These are phyloP conservation scores for Trachemys scripta DNA, from an alignment of 2,113 vertebrate genomes.

Conservation along the genomic window DNA sequence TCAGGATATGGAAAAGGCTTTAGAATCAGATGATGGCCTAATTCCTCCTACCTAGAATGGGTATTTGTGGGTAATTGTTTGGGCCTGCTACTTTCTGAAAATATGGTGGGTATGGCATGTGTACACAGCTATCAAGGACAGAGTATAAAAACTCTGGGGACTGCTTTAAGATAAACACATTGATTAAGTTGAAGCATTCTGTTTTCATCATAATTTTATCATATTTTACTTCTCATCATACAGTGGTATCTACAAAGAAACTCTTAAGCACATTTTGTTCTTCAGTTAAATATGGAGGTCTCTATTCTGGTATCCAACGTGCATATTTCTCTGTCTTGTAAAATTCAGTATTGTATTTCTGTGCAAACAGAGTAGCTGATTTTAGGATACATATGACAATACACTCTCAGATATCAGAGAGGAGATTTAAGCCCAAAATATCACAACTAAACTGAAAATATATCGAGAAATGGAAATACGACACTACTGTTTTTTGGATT, in stretches of 20 bases:
- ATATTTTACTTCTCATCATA: neutral
- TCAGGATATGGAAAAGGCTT: neutral
- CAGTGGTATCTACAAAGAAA: neutral
- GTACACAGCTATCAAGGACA: neutral
- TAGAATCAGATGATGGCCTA: neutral
- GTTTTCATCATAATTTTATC: neutral
- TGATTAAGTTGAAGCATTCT: constrained; percentile 1
- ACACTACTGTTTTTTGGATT: neutral
- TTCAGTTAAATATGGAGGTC: neutral
- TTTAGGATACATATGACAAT: neutral
- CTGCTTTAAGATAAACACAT: neutral
- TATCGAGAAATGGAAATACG: neutral
- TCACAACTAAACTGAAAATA: neutral
- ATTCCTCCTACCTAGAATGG: neutral
- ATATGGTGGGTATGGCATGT: neutral
- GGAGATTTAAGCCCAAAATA: neutral
- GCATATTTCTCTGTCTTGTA: neutral
- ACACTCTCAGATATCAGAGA: neutral
- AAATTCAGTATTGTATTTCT: neutral
- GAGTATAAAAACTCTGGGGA: neutral
- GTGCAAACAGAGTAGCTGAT: neutral
- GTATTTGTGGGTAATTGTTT: neutral
- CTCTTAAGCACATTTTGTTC: neutral
- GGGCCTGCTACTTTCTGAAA: neutral
- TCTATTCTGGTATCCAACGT: constrained; percentile 23